Percentiles rank a stretch among this genome's conserved stretches.
Evolutionary conservation across 2,797 vertebrate species (phyloP).

Genomic region (Argya squamiceps): DNA sequence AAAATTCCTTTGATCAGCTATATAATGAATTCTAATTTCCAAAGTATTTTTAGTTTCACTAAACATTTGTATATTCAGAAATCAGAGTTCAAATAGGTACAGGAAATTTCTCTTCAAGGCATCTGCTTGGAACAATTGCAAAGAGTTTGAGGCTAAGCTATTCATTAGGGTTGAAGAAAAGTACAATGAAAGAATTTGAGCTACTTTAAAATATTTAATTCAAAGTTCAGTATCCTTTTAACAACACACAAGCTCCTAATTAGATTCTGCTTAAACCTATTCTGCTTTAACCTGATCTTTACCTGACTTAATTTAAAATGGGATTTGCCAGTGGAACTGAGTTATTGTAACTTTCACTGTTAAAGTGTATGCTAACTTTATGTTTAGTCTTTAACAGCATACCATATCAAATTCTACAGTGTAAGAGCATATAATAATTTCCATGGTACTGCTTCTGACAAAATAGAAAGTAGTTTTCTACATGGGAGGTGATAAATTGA

Average conservation of each 20-base stretch:
- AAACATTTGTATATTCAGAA: not conserved
- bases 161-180: not conserved
- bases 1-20: not conserved
- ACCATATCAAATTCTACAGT: not conserved
- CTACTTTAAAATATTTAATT: not conserved
- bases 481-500: not conserved
- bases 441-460: not conserved
- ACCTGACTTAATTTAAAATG: not conserved
- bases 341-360: not conserved
- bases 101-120: not conserved
- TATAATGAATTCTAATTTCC: not conserved
- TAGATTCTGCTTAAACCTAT: not conserved
- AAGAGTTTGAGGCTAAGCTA: not conserved
- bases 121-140: not conserved
- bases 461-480: not conserved
- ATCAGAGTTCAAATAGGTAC: not conserved
- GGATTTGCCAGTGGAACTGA: not conserved
- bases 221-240: not conserved
- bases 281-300: not conserved
- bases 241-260: not conserved
- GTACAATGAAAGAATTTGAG: not conserved
- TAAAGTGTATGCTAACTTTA: not conserved
- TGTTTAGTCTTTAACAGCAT: not conserved
- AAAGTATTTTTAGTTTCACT: not conserved
- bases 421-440: not conserved